phyloP scores from a whole-genome alignment of 2,113 vertebrate species.

The Chaetura pelagica region DNA sequence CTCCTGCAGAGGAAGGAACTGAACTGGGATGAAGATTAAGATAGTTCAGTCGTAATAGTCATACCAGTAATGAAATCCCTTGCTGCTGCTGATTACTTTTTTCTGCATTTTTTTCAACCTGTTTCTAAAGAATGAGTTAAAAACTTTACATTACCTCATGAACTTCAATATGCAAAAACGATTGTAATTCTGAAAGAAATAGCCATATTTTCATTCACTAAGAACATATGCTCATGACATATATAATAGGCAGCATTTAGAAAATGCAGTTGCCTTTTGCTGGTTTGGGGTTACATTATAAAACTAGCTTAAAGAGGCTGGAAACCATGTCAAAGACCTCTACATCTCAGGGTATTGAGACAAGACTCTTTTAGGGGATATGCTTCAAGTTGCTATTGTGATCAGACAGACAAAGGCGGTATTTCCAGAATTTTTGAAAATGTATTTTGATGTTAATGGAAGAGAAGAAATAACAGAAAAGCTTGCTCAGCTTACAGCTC shows the following conservation, averaged over 20 bases:
- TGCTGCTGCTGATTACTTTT: not conserved
- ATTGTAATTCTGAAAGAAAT: not conserved
- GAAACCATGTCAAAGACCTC: not conserved
- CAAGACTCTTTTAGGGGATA: not conserved
- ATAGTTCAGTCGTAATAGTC: not conserved
- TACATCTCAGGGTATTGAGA: not conserved
- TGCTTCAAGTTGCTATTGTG: not conserved
- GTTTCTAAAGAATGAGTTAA: not conserved
- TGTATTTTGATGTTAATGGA: not conserved
- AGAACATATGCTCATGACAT: not conserved
- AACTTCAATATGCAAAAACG: not conserved
- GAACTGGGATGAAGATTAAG: not conserved
- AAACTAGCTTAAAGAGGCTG: not conserved
- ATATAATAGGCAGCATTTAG: not conserved
- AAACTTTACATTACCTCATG: not conserved
- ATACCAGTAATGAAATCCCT: not conserved
- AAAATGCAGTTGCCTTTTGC: fast-evolving
- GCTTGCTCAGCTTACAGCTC: not conserved
- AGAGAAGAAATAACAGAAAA: not conserved
- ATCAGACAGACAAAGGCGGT: not conserved
- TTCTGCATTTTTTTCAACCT: not conserved
- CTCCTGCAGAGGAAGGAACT: not conserved
- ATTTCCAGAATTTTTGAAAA: not conserved
- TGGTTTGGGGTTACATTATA: not conserved
- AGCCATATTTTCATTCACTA: not conserved